Conservation (phyloP, 2,797 vertebrate species). For the Lacerta bilineata region DNA sequence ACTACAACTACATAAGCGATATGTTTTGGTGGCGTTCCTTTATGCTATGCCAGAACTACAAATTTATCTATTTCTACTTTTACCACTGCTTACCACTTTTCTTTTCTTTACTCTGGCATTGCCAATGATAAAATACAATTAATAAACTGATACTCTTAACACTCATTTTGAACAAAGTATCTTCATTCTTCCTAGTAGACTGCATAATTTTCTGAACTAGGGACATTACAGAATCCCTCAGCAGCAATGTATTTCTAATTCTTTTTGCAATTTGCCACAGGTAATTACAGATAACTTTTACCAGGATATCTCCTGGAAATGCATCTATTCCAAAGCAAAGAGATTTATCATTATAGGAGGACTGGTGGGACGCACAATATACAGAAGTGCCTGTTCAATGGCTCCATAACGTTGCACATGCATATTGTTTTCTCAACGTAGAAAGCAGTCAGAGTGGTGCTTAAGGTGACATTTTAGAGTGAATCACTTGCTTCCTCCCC, state of each 20-base stretch:
- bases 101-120: neutral
- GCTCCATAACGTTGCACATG: neutral
- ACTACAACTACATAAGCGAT: neutral
- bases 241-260: neutral
- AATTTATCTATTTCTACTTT: neutral
- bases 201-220: slow-evolving; percentile 10
- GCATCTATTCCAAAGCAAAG: neutral
- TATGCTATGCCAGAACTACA: neutral
- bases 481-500: neutral
- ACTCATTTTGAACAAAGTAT: slow-evolving; percentile 3
- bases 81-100: neutral
- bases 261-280: neutral
- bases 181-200: neutral
- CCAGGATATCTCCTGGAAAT: neutral
- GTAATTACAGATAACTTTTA: slow-evolving; percentile 26
- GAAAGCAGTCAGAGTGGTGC: neutral
- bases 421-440: neutral
- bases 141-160: neutral
- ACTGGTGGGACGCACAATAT: neutral
- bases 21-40: neutral
- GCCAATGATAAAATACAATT: neutral
- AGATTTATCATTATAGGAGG: slow-evolving; percentile 4
- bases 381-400: neutral
- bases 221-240: neutral
- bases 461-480: slow-evolving; percentile 24